Percentiles rank a stretch among this genome's conserved stretches.
Evolutionary conservation across 2,797 vertebrate species (phyloP).

Genomic region (Molossus alvarezi): DNA sequence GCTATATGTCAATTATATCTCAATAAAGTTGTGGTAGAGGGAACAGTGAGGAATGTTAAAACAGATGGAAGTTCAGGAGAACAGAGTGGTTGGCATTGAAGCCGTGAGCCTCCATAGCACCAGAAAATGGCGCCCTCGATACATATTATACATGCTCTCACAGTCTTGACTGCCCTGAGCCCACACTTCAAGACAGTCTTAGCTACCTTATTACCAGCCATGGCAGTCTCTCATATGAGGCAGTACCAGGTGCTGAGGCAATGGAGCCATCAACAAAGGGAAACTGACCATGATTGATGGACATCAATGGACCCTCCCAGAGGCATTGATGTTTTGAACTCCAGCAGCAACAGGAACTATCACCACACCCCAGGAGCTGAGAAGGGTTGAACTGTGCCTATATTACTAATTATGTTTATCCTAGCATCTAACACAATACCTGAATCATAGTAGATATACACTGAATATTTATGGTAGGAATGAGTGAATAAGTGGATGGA

Average conservation of each 20-base stretch:
- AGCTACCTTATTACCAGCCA: background rate
- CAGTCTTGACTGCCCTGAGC: background rate
- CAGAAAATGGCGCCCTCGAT: background rate
- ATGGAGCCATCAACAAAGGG: background rate
- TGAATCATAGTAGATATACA: background rate
- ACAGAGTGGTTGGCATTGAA: background rate
- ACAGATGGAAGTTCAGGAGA: background rate
- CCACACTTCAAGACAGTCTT: background rate
- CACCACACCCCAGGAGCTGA: background rate
- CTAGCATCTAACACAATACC: background rate
- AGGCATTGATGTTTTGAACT: background rate
- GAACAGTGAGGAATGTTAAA: background rate
- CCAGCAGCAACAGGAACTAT: background rate
- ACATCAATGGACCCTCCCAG: background rate
- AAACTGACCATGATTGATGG: background rate
- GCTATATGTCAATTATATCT: background rate
- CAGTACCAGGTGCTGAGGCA: background rate
- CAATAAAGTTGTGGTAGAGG: background rate
- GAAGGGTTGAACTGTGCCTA: background rate
- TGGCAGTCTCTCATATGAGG: background rate
- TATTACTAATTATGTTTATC: background rate
- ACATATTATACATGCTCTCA: accelerated
- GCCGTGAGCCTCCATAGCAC: background rate
- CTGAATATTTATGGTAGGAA: constrained; percentile 10
- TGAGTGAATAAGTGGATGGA: background rate